Base-by-base conservation (phyloP, 30 jellyfish, hydroid and myxozoan species). In the Cassiopea xamachana region DNA sequence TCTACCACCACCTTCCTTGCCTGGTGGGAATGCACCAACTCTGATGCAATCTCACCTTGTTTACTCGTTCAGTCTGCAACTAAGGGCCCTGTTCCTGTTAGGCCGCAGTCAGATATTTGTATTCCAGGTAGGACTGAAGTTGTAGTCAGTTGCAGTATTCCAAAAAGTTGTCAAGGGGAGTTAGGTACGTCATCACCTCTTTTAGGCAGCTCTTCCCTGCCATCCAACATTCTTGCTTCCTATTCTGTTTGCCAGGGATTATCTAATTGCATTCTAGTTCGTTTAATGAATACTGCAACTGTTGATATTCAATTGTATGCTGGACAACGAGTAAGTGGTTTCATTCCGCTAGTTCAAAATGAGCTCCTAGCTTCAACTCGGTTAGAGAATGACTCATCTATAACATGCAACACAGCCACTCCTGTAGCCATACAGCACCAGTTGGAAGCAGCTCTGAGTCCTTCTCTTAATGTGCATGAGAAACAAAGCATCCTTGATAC, bases 121-220 rank as follows among this genome's bases (percentile, higher is more conserved):
- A 51, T 69, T 45, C 92, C 85, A 84, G 92, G 85, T 70, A 84
- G 84, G 72, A 69, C 79, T 46, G 76, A 68, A 69, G 86, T 84
- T n/a, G 1, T 84, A 67, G 84, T 70, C 1, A 43, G 74, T 48
- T 67, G 85, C 18, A 9, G 58, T 13, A 0, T 85, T 60, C 87
- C 88, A 7, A 55, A 76, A 48, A 48, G 93, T 85, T 1, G 80
- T 61, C 74, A 76, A 74, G n/a, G 87, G 14, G 87, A 72, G 93
- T 49, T 49, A n/a, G 93, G 87, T 1, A 85, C 73, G 93, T 51
- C 64, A 51, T 39, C 61, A 1, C 62, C 81, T 58, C 88, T 64
- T 43, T 43, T 44, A n/a, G 93, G 44, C 58, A 75, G 87, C 60
- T 1, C 82, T 49, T 44, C 59, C 6, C 69, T 86, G 15, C 75